These are phyloP conservation scores for Amphiprion percula DNA, from an alignment of 2,113 vertebrate genomes.

Conservation along the genomic window DNA sequence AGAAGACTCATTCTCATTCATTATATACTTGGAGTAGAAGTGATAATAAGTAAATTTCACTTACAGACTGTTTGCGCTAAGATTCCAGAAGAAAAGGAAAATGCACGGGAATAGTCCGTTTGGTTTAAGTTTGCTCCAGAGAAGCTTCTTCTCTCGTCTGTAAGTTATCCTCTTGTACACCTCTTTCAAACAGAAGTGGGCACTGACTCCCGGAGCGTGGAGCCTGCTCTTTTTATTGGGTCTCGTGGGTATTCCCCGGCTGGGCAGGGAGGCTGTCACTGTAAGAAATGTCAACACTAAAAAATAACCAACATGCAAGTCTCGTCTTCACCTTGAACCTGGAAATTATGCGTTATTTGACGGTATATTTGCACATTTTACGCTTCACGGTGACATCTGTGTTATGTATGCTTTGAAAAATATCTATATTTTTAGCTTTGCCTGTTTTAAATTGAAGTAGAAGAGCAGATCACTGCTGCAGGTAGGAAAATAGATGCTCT, in stretches of 20 bases:
- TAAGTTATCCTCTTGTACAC: neutral
- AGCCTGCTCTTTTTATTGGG: too few relatives aligned
- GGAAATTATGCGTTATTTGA: too few relatives aligned
- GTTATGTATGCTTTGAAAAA: too few relatives aligned
- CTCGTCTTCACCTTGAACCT: too few relatives aligned
- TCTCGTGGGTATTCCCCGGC: conserved; percentile 55
- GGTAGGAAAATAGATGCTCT: too few relatives aligned
- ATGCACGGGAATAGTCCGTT: conserved; percentile 27
- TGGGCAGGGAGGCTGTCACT: accelerated
- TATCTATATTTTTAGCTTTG: too few relatives aligned
- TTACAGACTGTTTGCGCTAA: conserved; percentile 50
- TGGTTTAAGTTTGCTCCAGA: neutral
- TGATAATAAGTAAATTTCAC: conserved; percentile 20
- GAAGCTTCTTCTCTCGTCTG: neutral
- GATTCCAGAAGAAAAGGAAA: conserved; percentile 36
- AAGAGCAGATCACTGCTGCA: neutral
- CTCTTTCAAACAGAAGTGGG: neutral
- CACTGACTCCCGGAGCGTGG: too few relatives aligned
- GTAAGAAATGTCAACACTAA: conserved; percentile 21
- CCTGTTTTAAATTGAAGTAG: too few relatives aligned
- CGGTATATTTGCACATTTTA: neutral
- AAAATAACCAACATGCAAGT: neutral
- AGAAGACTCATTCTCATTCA: too few relatives aligned
- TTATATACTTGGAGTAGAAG: too few relatives aligned
- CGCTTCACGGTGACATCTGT: neutral